Percentiles rank a stretch among this genome's conserved stretches.
phyloP scores from a whole-genome alignment of 2,113 vertebrate genomes.

The Numida meleagris region DNA sequence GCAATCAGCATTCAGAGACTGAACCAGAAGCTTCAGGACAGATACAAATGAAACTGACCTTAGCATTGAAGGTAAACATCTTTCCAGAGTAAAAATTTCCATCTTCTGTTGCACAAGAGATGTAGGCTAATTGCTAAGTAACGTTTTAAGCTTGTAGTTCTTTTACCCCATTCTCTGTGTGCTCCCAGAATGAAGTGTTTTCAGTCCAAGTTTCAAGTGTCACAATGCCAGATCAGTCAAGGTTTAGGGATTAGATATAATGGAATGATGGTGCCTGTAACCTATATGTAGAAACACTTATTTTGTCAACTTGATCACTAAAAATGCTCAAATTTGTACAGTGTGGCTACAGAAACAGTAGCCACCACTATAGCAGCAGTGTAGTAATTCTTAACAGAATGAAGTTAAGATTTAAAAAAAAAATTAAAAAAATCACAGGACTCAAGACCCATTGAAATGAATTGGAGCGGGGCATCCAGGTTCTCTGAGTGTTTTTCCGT shows the following conservation, averaged over 20 bases:
- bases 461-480: neutral
- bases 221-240: neutral
- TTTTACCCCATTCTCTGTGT: neutral
- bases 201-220: neutral
- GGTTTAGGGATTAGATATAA: neutral
- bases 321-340: neutral
- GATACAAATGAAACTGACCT: neutral
- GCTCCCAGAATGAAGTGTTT: neutral
- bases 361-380: neutral
- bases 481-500: neutral
- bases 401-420: neutral
- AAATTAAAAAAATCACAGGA: neutral
- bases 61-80: neutral
- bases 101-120: neutral
- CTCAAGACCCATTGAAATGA: neutral
- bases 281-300: neutral
- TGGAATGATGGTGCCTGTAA: neutral
- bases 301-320: neutral
- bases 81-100: neutral
- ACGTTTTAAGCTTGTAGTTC: neutral
- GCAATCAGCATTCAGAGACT: neutral
- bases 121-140: neutral
- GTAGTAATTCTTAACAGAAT: neutral
- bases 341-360: neutral
- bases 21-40: neutral